Percentiles rank a stretch among this genome's conserved stretches.
Conservation (phyloP, 2,113 vertebrate species). For the Guaruba guarouba region DNA sequence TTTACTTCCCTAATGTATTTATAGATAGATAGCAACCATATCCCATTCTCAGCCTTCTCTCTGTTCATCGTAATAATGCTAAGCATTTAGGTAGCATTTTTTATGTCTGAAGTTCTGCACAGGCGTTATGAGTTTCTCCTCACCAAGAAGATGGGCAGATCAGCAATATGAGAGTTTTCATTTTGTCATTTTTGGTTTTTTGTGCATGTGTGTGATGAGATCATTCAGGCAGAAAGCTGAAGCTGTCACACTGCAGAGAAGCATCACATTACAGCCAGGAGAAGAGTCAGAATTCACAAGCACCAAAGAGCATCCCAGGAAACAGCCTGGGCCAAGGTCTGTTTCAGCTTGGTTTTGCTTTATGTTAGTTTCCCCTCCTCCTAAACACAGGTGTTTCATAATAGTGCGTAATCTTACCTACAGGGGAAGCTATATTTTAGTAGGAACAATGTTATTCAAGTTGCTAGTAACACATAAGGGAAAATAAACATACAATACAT, state of each 20-base stretch:
- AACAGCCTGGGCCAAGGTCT: not conserved
- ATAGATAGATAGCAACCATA: constrained; percentile 22
- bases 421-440: not conserved
- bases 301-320: not conserved
- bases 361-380: not conserved
- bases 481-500: not conserved
- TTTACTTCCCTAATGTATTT: constrained; percentile 17
- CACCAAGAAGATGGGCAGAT: constrained; percentile 21
- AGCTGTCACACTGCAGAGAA: constrained; percentile 14
- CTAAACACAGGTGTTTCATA: not conserved
- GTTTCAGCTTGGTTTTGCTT: not conserved
- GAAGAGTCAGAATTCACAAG: not conserved
- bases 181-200: constrained; percentile 16
- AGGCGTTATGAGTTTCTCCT: constrained; percentile 29
- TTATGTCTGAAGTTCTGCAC: constrained; percentile 12
- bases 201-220: not conserved
- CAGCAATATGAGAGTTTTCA: constrained; percentile 23
- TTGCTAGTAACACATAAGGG: not conserved
- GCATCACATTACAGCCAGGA: not conserved
- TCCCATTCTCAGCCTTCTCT: not conserved
- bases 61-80: not conserved
- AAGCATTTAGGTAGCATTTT: constrained; percentile 14
- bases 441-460: not conserved
- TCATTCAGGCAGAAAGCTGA: constrained; percentile 38
- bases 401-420: not conserved